Percentiles rank a stretch among this genome's conserved stretches.
Conservation (phyloP, 2,888 invertebrate species). For the Pammene fasciana region DNA sequence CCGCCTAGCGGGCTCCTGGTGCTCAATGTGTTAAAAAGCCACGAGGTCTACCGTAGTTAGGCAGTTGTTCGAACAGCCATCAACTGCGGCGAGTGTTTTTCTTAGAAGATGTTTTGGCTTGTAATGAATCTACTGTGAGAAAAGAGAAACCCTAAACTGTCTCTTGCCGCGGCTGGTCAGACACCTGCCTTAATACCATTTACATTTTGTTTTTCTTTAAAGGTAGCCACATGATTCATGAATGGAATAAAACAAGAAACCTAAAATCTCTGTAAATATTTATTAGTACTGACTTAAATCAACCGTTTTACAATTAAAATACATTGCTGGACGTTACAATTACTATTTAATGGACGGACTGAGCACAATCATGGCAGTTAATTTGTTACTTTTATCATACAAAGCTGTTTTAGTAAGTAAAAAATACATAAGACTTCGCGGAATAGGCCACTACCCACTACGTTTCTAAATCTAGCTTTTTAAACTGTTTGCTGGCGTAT, state of each 20-base stretch:
- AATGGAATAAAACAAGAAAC: constrained; percentile 48
- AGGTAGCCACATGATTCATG: not conserved
- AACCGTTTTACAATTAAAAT: constrained; percentile 59
- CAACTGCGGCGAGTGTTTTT: too few relatives aligned
- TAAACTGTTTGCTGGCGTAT: not conserved
- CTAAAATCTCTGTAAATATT: constrained; percentile 67
- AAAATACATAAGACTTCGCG: constrained; percentile 16
- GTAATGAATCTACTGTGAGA: too few relatives aligned
- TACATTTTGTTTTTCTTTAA: not conserved
- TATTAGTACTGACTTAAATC: constrained; percentile 75
- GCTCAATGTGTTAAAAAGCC: too few relatives aligned
- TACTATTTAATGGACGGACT: constrained; percentile 55
- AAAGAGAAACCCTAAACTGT: too few relatives aligned
- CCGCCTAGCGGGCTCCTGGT: too few relatives aligned
- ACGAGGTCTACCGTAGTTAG: too few relatives aligned
- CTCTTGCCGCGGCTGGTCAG: too few relatives aligned
- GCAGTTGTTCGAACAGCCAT: too few relatives aligned
- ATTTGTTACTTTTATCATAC: constrained; percentile 39
- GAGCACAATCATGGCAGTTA: constrained; percentile 67
- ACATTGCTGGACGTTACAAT: constrained; percentile 47
- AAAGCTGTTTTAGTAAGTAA: constrained; percentile 31
- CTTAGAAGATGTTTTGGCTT: too few relatives aligned
- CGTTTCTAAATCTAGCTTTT: constrained; percentile 5
- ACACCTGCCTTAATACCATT: too few relatives aligned
- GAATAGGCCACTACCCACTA: constrained; percentile 7